Conservation (phyloP, 2,888 invertebrate species). For the Oligia fasciuncula region DNA sequence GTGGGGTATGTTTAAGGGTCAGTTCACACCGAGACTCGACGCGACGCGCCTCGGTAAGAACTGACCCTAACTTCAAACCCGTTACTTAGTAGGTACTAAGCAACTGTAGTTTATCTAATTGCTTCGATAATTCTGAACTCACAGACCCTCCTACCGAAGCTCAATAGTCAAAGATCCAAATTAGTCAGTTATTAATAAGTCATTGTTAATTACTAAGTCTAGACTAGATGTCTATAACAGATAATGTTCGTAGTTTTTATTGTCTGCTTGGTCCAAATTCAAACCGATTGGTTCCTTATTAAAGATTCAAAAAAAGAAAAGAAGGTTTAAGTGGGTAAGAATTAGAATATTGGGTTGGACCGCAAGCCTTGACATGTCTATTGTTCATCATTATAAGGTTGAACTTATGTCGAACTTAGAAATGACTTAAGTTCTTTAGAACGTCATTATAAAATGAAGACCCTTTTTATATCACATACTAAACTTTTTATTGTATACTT, state of each 20-base stretch:
- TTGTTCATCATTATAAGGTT: no score
- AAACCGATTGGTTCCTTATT: neutral
- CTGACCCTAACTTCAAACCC: neutral
- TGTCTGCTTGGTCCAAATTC: neutral
- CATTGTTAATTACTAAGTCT: slow-evolving; percentile 2
- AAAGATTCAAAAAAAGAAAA: slow-evolving; percentile 4
- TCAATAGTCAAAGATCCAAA: neutral
- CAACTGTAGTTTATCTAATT: neutral
- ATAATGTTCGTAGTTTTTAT: neutral
- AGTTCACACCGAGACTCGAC: no score
- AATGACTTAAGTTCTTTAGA: neutral
- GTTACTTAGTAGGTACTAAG: neutral
- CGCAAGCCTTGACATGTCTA: neutral
- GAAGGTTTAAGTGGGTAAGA: neutral
- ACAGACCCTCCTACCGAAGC: no score
- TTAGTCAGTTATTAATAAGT: neutral
- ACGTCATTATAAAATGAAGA: neutral
- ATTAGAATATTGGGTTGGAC: no score
- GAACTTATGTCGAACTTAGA: neutral
- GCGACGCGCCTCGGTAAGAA: no score
- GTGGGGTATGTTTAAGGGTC: no score
- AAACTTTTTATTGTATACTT: neutral
- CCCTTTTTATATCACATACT: neutral
- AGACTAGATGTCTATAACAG: neutral
- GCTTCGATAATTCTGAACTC: neutral